phyloP scores from a whole-genome alignment of 2,797 vertebrate species.

The Enoplosus armatus region DNA sequence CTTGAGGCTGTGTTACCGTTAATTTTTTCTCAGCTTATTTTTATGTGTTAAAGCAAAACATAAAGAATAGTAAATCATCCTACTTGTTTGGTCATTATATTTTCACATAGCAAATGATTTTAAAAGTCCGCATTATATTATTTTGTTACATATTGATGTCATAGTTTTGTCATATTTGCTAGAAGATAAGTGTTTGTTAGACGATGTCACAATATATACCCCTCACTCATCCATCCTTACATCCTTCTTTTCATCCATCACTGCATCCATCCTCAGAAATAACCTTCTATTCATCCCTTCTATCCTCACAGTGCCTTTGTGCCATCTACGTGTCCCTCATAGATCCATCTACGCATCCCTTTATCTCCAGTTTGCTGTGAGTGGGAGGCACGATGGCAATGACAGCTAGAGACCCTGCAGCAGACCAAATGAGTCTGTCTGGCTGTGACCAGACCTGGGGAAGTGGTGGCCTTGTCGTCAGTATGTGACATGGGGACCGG shows the following conservation, averaged over 20 bases:
- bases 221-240: conserved; percentile 15
- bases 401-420: conserved; percentile 45
- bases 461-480: conserved; percentile 58
- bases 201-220: neutral
- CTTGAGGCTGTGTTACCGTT: no score
- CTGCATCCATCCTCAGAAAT: conserved; percentile 13
- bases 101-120: neutral
- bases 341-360: conserved; percentile 26
- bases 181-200: neutral
- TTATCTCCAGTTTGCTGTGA: conserved; percentile 30
- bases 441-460: conserved; percentile 46
- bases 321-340: conserved; percentile 18
- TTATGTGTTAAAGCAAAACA: neutral
- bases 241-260: conserved; percentile 45
- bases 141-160: neutral
- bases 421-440: conserved; percentile 57
- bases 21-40: no score
- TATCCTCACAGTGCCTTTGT: neutral
- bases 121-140: neutral
- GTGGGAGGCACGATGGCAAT: conserved; percentile 10
- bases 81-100: neutral
- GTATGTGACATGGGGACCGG: conserved; percentile 52
- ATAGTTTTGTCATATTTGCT: neutral
- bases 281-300: neutral
- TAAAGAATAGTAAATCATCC: neutral